These are phyloP conservation scores for Ormia ochracea DNA, from an alignment of 2,888 invertebrate genomes.

Conservation along the genomic window DNA sequence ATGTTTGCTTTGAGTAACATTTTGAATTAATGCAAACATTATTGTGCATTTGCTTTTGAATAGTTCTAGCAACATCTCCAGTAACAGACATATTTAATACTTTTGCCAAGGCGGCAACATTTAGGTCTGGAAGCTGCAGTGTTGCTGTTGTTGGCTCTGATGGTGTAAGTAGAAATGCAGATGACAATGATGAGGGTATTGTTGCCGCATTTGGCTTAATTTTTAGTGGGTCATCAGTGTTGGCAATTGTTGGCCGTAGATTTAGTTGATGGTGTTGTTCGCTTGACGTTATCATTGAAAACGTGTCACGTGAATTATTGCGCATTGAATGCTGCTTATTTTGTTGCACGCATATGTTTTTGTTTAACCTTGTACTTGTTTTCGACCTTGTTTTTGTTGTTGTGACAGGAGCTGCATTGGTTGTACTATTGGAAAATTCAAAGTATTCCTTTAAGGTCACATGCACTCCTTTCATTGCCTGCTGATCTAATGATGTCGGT, in stretches of 20 bases:
- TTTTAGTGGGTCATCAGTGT: constrained; percentile 42
- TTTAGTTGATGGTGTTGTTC: constrained; percentile 21
- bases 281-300: constrained; percentile 13
- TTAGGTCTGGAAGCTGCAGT: background rate
- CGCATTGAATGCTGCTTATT: constrained; percentile 19
- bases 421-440: constrained; percentile 8
- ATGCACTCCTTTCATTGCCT: constrained; percentile 35
- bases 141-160: constrained; percentile 4
- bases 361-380: constrained; percentile 42
- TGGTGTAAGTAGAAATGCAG: constrained; percentile 3
- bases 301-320: constrained; percentile 21
- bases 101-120: constrained; percentile 6
- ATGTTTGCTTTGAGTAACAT: constrained; percentile 61
- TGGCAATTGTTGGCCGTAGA: constrained; percentile 28
- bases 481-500: constrained; percentile 36
- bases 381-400: background rate
- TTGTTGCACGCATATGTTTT: constrained; percentile 33
- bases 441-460: constrained; percentile 48
- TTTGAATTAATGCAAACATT: constrained; percentile 60
- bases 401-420: background rate
- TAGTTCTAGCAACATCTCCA: constrained; percentile 37
- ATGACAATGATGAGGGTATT: constrained; percentile 16
- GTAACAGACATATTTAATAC: constrained; percentile 39
- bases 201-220: constrained; percentile 29
- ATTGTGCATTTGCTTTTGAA: constrained; percentile 35